phyloP scores from a whole-genome alignment of 2,888 invertebrate species.

The Latrodectus hesperus region DNA sequence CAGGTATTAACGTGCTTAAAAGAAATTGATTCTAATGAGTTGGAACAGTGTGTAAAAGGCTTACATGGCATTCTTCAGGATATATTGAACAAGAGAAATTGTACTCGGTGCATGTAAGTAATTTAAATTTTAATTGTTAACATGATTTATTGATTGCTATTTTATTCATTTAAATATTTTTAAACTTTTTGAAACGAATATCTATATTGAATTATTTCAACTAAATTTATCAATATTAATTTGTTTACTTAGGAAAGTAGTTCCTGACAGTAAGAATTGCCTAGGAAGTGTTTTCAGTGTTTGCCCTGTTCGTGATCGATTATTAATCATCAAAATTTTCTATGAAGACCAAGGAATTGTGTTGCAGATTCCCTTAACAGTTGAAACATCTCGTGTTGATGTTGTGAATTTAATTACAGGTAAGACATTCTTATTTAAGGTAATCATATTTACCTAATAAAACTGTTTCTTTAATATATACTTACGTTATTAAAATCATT shows the following conservation, averaged over 20 bases:
- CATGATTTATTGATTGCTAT: no score
- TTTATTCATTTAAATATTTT: no score
- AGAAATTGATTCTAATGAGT: neutral
- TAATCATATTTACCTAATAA: neutral
- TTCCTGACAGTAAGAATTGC: neutral
- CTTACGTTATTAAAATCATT: neutral
- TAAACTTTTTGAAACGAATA: no score
- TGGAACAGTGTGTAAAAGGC: neutral
- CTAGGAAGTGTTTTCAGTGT: neutral
- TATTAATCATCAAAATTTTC: neutral
- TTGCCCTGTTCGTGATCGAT: neutral
- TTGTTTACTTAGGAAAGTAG: neutral
- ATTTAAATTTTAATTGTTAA: neutral
- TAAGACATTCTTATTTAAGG: neutral
- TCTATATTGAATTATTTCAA: no score
- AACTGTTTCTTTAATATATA: neutral
- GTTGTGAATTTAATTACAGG: constrained; percentile 1
- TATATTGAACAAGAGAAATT: neutral
- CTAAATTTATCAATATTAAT: no score
- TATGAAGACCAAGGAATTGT: neutral
- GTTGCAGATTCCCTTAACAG: neutral
- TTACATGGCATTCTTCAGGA: neutral
- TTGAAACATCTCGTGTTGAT: neutral
- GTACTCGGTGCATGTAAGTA: neutral
- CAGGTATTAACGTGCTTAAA: neutral